Conservation (phyloP, 2,888 invertebrate species). For the Amphipyra tragopoginis region DNA sequence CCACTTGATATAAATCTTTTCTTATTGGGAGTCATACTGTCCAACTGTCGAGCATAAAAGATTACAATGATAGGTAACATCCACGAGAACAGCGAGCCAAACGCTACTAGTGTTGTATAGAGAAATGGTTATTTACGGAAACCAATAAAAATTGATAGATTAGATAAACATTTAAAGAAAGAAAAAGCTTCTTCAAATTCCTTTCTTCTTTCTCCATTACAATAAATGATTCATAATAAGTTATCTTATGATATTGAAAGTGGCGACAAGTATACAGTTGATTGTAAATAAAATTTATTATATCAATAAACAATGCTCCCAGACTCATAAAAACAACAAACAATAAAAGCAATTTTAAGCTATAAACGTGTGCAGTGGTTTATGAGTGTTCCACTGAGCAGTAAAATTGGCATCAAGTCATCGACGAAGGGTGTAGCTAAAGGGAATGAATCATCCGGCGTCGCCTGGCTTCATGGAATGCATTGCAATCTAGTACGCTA, state of each 20-base stretch:
- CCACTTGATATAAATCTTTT: too few species aligned
- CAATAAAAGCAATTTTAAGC: constrained; percentile 67
- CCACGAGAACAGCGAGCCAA: not conserved
- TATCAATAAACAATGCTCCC: constrained; percentile 57
- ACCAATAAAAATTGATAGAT: constrained; percentile 22
- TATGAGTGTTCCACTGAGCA: constrained; percentile 75
- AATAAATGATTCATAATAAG: constrained; percentile 21
- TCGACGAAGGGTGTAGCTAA: constrained; percentile 69
- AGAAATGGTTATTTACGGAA: constrained; percentile 5
- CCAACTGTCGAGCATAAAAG: too few species aligned
- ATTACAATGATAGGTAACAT: not conserved
- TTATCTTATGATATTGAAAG: constrained; percentile 6
- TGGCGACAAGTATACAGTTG: constrained; percentile 32
- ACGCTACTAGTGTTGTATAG: not conserved
- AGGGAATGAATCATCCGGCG: constrained; percentile 67
- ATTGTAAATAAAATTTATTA: constrained; percentile 53
- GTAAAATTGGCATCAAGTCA: constrained; percentile 78
- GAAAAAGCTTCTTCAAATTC: constrained; percentile 3
- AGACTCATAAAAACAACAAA: constrained; percentile 64
- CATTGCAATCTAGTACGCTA: constrained; percentile 27
- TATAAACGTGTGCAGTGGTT: constrained; percentile 73
- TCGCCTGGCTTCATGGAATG: constrained; percentile 52
- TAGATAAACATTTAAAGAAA: constrained; percentile 1
- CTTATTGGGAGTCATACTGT: too few species aligned
- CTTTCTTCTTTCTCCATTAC: constrained; percentile 8